Evolutionary conservation across 92 coral and sea anemone genomes (phyloP).

Genomic region (Desmophyllum pertusum): DNA sequence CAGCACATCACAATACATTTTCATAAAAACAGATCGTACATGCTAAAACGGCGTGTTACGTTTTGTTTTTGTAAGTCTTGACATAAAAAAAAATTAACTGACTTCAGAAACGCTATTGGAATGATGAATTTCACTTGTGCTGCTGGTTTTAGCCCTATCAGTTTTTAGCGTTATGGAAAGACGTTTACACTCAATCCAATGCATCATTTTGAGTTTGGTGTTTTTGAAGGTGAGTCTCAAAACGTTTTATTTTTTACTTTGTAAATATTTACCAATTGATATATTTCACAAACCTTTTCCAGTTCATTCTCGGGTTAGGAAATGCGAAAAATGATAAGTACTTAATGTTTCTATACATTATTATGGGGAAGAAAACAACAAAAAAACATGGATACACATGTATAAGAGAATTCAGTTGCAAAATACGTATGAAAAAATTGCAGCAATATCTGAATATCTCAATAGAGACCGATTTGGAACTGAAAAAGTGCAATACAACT

Average conservation of each 20-base stretch:
- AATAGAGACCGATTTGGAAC: too few species aligned
- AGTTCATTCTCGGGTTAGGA: too few species aligned
- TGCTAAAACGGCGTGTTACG: background rate
- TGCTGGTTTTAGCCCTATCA: background rate
- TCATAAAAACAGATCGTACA: background rate
- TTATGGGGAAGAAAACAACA: too few species aligned
- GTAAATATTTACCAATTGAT: background rate
- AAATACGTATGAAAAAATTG: too few species aligned
- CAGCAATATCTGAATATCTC: too few species aligned
- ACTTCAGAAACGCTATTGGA: background rate
- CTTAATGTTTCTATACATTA: too few species aligned
- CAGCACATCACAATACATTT: background rate
- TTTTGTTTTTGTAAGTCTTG: background rate
- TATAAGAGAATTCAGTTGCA: too few species aligned
- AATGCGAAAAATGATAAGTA: too few species aligned
- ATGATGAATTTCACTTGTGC: background rate
- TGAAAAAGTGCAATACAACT: too few species aligned
- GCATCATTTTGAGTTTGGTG: background rate
- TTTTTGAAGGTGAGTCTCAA: background rate
- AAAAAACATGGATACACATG: too few species aligned
- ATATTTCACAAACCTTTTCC: too few species aligned
- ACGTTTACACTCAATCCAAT: background rate
- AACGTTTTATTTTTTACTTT: background rate
- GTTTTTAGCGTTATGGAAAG: background rate
- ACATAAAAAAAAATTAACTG: background rate